A percentile compares a stretch with the other conserved stretches of the same genome.
These are phyloP conservation scores for Steinernema scapterisci DNA, from an alignment of 2,888 invertebrate species.

Conservation along the genomic window DNA sequence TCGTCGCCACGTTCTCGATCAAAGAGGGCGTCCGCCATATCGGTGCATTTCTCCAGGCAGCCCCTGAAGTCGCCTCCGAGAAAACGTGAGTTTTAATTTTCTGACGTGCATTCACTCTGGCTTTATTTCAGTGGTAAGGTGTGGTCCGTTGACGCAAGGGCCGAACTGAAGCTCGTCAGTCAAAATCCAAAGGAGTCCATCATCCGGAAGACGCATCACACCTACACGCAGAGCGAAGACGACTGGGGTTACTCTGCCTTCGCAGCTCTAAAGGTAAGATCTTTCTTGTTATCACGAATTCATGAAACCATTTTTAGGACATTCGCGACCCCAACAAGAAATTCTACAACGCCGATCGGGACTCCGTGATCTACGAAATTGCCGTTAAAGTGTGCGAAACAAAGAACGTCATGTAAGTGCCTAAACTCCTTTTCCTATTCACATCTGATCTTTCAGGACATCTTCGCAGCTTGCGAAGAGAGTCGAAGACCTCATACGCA, in stretches of 20 bases:
- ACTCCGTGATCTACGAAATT: background rate
- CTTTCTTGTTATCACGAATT: background rate
- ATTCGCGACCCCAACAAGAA: background rate
- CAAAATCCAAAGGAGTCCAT: background rate
- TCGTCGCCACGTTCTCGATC: background rate
- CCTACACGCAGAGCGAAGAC: conserved; percentile 40
- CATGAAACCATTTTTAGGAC: background rate
- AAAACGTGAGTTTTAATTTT: background rate
- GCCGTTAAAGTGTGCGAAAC: background rate
- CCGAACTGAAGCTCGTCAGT: background rate
- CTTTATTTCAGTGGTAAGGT: background rate
- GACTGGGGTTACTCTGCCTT: conserved; percentile 16
- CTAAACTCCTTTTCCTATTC: background rate
- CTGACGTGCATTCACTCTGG: background rate
- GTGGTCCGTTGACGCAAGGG: background rate
- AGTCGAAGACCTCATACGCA: background rate
- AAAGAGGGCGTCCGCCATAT: background rate
- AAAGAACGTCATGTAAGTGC: background rate
- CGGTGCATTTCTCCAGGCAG: background rate
- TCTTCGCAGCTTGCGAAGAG: background rate
- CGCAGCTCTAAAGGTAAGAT: background rate
- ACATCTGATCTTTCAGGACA: background rate
- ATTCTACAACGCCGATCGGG: background rate
- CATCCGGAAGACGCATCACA: background rate
- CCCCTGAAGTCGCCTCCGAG: background rate